These are phyloP conservation scores for Tupaia chinensis DNA, from an alignment of 2,113 vertebrate genomes.

Conservation along the genomic window DNA sequence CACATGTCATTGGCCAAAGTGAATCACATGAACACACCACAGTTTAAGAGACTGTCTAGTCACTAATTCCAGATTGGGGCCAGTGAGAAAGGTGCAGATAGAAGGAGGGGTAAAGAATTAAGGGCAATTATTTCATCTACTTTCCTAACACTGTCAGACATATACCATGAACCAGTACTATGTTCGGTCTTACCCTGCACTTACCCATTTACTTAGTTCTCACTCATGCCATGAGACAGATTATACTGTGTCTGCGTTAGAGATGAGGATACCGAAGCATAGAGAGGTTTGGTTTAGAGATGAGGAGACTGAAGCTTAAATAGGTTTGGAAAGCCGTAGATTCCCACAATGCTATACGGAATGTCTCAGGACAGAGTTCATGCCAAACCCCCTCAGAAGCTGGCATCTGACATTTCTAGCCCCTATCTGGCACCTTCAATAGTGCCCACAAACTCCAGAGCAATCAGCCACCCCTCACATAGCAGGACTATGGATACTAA, in stretches of 20 bases:
- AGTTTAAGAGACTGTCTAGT: background rate
- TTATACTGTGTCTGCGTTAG: background rate
- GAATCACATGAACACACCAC: background rate
- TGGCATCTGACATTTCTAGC: background rate
- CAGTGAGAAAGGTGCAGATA: background rate
- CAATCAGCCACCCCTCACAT: background rate
- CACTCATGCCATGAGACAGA: background rate
- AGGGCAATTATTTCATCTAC: background rate
- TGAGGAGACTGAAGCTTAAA: background rate
- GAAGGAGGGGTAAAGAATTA: background rate
- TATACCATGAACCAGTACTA: background rate
- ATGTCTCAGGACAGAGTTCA: background rate
- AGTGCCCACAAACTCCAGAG: background rate
- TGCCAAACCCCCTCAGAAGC: background rate
- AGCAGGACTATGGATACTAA: background rate
- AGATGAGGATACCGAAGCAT: background rate
- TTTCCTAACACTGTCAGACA: background rate
- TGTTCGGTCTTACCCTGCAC: background rate
- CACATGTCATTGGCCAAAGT: background rate
- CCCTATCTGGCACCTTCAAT: background rate
- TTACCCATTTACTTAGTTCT: background rate
- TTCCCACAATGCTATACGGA: background rate
- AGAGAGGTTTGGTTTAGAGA: no score
- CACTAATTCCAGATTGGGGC: background rate
- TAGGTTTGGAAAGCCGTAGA: background rate